Percentiles rank a stretch among this genome's conserved stretches.
phyloP scores from a whole-genome alignment of 2,113 vertebrate genomes.

The Tragelaphus strepsiceros region DNA sequence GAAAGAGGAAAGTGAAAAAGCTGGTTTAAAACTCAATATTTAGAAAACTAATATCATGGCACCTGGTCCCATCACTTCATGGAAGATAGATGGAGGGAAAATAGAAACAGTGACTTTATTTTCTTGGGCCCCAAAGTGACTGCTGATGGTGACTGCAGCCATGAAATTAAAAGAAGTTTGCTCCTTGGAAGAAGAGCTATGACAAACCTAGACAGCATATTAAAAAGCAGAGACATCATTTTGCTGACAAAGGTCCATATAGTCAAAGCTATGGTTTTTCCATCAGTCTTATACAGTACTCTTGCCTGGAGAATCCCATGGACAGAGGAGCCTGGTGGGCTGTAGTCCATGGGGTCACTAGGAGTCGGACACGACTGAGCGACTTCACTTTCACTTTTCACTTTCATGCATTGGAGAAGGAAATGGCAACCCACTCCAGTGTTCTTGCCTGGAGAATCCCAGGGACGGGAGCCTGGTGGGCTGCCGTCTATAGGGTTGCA shows the following conservation, averaged over 20 bases:
- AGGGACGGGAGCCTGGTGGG: no score
- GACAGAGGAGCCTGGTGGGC: no score
- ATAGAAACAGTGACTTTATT: neutral
- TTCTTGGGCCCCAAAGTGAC: neutral
- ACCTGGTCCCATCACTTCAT: neutral
- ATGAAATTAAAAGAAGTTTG: neutral
- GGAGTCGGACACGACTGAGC: no score
- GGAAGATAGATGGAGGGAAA: neutral
- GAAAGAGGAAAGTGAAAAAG: neutral
- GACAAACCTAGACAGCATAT: neutral
- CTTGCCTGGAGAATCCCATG: no score
- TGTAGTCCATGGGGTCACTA: no score
- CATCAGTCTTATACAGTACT: neutral
- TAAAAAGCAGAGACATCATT: neutral
- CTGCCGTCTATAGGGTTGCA: no score
- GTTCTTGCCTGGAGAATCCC: no score
- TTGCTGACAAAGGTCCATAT: neutral
- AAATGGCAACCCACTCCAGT: no score
- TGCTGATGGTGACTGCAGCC: neutral
- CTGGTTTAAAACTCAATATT: neutral
- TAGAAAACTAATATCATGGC: neutral
- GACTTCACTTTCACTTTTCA: no score
- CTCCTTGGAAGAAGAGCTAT: neutral
- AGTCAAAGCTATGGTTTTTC: neutral
- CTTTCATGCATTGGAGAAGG: no score